Conservation (phyloP, 2,797 vertebrate genomes). For the Sebastes vulpes region DNA sequence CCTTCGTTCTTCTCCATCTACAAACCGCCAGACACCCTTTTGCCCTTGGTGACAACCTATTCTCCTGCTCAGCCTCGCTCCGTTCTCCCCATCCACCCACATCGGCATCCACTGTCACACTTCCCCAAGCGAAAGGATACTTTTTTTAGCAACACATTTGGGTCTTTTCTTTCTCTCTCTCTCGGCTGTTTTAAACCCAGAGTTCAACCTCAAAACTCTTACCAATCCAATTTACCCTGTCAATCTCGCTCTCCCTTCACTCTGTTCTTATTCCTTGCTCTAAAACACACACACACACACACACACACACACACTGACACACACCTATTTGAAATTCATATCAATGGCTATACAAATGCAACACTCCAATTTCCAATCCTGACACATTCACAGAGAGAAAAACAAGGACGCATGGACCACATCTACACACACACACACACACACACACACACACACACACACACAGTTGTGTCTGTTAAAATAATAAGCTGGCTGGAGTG, state of each 20-base stretch:
- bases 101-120: slow-evolving; percentile 42
- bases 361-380: slow-evolving; percentile 33
- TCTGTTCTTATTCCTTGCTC: slow-evolving; percentile 15
- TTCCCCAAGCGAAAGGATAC: slow-evolving; percentile 25
- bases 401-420: background rate
- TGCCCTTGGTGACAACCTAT: slow-evolving; percentile 33
- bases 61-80: slow-evolving; percentile 26
- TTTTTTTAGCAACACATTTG: slow-evolving; percentile 53
- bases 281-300: slow-evolving; percentile 10
- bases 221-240: slow-evolving; percentile 76
- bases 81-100: slow-evolving; percentile 38
- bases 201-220: slow-evolving; percentile 61
- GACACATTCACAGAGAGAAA: slow-evolving; percentile 40
- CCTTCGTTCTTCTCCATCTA: slow-evolving; percentile 17
- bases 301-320: background rate
- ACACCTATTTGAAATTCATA: slow-evolving; percentile 67
- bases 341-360: slow-evolving; percentile 50
- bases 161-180: slow-evolving; percentile 37
- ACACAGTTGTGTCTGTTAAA: slow-evolving; percentile 8
- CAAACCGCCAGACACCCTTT: slow-evolving; percentile 24
- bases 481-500: slow-evolving; percentile 61
- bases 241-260: slow-evolving; percentile 62
- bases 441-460: background rate
- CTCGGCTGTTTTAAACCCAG: slow-evolving; percentile 51
- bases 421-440: background rate